Conservation (phyloP, 2,113 vertebrate genomes). For the Vulpes lagopus region DNA sequence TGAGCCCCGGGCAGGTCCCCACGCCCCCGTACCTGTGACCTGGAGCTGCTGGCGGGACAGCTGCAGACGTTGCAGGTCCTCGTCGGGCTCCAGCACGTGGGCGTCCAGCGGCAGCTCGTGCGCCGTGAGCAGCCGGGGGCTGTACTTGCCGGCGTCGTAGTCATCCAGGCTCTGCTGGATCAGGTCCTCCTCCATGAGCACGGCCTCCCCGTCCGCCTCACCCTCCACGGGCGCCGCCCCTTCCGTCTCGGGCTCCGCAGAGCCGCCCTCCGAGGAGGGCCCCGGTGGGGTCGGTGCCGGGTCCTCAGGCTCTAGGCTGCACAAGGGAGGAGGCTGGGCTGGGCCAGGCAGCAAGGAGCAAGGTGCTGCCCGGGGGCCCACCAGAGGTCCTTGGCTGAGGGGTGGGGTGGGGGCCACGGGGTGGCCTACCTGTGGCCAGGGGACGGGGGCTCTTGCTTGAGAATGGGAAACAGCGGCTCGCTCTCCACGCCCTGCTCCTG, state of each 20-base stretch:
- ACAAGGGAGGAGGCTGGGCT: neutral
- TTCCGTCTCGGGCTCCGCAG: constrained; percentile 78
- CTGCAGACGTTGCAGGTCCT: constrained; percentile 92
- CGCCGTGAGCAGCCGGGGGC: constrained; percentile 91
- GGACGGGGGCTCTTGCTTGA: constrained; percentile 90
- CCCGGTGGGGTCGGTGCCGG: constrained; percentile 59
- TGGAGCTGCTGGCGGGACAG: constrained; percentile 94
- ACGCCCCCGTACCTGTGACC: constrained; percentile 91
- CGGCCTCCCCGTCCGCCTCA: constrained; percentile 90
- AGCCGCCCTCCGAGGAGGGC: neutral
- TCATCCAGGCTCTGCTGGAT: constrained; percentile 98
- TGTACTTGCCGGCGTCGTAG: constrained; percentile 96
- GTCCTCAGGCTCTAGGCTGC: constrained; percentile 83
- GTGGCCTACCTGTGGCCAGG: constrained; percentile 82
- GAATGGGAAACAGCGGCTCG: constrained; percentile 95
- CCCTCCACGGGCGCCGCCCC: constrained; percentile 64
- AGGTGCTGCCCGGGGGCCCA: neutral
- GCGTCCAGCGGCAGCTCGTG: constrained; percentile 95
- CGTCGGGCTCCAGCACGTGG: constrained; percentile 93
- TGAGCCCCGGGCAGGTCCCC: too few relatives aligned
- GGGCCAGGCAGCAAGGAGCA: too few relatives aligned
- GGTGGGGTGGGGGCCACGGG: neutral
- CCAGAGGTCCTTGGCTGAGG: neutral
- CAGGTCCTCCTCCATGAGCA: constrained; percentile 97
- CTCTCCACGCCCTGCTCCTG: constrained; percentile 99